Percentiles rank a stretch among this genome's conserved stretches.
phyloP scores from a whole-genome alignment of 2,888 invertebrate species.

The Mesodorylaimus sp. region DNA sequence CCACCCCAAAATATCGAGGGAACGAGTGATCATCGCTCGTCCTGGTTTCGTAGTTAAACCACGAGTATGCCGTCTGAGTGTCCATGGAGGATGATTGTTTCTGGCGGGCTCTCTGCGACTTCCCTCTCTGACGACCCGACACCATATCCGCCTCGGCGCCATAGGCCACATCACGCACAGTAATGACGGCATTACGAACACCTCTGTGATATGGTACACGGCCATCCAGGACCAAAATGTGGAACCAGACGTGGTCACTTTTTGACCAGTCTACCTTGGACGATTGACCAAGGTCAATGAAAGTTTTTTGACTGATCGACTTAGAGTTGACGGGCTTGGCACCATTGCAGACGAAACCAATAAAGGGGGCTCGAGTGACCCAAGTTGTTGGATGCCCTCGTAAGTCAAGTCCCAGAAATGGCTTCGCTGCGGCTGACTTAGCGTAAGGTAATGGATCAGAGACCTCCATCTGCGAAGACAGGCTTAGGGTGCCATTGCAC shows the following conservation, averaged over 20 bases:
- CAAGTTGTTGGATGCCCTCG: not conserved
- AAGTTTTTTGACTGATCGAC: not conserved
- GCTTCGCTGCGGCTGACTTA: not conserved
- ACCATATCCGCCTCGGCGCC: too few relatives aligned
- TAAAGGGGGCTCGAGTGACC: not conserved
- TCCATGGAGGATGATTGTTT: too few relatives aligned
- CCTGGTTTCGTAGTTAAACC: not conserved
- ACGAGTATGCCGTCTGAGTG: too few relatives aligned
- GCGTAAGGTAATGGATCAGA: not conserved
- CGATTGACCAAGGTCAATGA: not conserved
- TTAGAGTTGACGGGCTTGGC: too few relatives aligned
- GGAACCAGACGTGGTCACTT: conserved; percentile 24
- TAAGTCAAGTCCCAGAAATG: not conserved
- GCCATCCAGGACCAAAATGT: conserved; percentile 18
- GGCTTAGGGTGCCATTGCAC: not conserved
- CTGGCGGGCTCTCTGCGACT: too few relatives aligned
- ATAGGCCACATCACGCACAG: conserved; percentile 8
- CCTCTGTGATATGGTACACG: conserved; percentile 21
- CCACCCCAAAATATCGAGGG: not conserved
- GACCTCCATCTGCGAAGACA: not conserved
- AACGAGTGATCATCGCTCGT: not conserved
- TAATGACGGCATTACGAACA: conserved; percentile 24
- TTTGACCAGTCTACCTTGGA: conserved; percentile 15
- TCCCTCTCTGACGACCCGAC: too few relatives aligned
- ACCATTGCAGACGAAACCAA: not conserved